Evolutionary conservation across 2,113 vertebrate genomes (phyloP).

Genomic region (Jaculus jaculus): DNA sequence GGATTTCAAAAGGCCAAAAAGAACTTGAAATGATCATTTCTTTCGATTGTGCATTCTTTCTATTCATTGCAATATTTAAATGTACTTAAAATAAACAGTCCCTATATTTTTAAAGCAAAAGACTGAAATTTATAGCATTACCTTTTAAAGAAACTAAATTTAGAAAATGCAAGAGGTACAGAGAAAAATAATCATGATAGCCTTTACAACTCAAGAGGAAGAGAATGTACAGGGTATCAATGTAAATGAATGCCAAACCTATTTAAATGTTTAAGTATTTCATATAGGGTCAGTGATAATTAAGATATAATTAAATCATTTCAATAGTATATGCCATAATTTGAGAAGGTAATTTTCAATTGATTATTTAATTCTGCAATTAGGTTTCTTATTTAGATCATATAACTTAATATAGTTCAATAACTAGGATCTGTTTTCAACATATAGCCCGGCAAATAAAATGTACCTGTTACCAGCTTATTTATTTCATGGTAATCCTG

Average conservation of each 20-base stretch:
- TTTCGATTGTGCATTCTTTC: not conserved
- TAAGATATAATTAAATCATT: slow-evolving; percentile 32
- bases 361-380: slow-evolving; percentile 36
- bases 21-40: slow-evolving; percentile 27
- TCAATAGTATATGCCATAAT: not conserved
- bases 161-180: slow-evolving; percentile 38
- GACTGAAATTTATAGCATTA: slow-evolving; percentile 33
- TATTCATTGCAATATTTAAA: slow-evolving; percentile 1
- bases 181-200: not conserved
- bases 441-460: slow-evolving; percentile 37
- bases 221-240: not conserved
- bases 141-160: slow-evolving; percentile 53
- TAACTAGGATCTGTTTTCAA: slow-evolving; percentile 34
- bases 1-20: not conserved
- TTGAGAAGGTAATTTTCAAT: not conserved
- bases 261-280: not conserved
- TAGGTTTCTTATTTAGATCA: slow-evolving; percentile 7
- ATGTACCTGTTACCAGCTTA: slow-evolving; percentile 36
- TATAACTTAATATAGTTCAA: not conserved
- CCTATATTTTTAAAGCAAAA: slow-evolving; percentile 38
- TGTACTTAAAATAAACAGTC: slow-evolving; percentile 11
- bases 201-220: not conserved
- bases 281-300: not conserved
- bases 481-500: slow-evolving; percentile 75
- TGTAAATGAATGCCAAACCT: slow-evolving; percentile 5